These are phyloP conservation scores for Scytalopus superciliaris DNA, from an alignment of 2,113 vertebrate genomes.

Conservation along the genomic window DNA sequence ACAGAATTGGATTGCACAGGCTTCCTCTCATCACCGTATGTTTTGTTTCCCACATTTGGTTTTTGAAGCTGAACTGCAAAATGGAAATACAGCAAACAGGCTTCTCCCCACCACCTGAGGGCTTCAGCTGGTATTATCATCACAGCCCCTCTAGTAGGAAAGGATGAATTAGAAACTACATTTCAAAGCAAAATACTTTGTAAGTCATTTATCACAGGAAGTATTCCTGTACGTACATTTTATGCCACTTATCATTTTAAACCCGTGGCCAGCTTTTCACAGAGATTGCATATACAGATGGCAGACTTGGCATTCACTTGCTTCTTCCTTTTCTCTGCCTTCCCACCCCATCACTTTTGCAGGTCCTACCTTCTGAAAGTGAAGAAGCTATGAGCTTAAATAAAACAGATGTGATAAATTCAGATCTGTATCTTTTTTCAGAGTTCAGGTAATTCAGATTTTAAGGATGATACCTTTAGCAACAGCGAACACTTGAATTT, in stretches of 20 bases:
- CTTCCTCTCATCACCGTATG: not conserved
- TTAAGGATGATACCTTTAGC: not conserved
- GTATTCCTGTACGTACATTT: not conserved
- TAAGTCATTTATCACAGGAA: not conserved
- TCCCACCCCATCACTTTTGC: not conserved
- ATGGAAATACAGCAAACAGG: not conserved
- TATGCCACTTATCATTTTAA: not conserved
- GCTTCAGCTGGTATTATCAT: not conserved
- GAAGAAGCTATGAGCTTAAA: not conserved
- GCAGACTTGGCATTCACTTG: not conserved
- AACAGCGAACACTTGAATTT: not conserved
- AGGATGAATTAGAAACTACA: not conserved
- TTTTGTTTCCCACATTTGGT: not conserved
- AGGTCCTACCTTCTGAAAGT: not conserved
- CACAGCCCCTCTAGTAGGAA: not conserved
- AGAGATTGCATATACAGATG: not conserved
- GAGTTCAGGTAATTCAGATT: not conserved
- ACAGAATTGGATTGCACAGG: not conserved
- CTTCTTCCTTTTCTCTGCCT: not conserved
- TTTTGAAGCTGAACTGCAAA: not conserved
- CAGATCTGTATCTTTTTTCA: not conserved
- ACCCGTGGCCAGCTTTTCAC: not conserved
- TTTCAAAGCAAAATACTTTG: not conserved
- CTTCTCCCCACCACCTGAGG: fast-evolving
- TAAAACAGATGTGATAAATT: not conserved